Evolutionary conservation across 2,113 vertebrate genomes (phyloP), one percentile per base, ranked within the genome.

Genomic region (Poeciliopsis turrubarensis): DNA sequence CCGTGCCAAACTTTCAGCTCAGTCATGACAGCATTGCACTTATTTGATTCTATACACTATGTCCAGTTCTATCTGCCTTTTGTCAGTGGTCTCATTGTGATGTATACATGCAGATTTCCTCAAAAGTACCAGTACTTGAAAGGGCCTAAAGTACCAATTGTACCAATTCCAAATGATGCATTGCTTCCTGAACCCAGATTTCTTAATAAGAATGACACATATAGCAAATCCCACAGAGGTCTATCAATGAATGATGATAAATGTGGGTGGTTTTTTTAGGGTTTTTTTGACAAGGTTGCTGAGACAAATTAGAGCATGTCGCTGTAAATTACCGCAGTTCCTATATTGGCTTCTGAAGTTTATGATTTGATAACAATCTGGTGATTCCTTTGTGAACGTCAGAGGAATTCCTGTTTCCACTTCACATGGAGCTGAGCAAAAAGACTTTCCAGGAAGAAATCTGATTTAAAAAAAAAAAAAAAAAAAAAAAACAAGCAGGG

Each of bases 331-430:
- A 67, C 9, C 31, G 19, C 41, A 57, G 14, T 5, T 14, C 3
- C 5, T 3, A 1, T 27, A 25, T 1, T 0, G 15, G 11, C 8
- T 67, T n/a, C n/a, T 65, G 30, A 19, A 65, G 4, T 41, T 29
- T 29, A 64, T 41, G 60, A 44, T 66, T 25, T 72, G 17, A 67
- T 32, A 29, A 17, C 60, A 51, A 31, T 7, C 8, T 31, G 5
- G 14, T 74, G 3, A 30, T 34, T 65, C n/a, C 13, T 68, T 72
- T 14, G 3, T 69, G 47, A 29, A 3, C 9, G 25, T 22, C n/a
- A 70, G 22, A 7, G 30, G 10, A 15, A n/a, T 77, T 73, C 29
- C 26, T 65, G 12, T 77, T 72, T 19, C n/a, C 34, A 12, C 72
- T 77, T 19, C 10, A 13, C 0, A 4, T 30, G 37, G 71, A 31